A percentile compares a stretch with the other conserved stretches of the same genome.
These are phyloP conservation scores for Ferrisia virgata DNA, from an alignment of 2,888 invertebrate species.

Conservation along the genomic window DNA sequence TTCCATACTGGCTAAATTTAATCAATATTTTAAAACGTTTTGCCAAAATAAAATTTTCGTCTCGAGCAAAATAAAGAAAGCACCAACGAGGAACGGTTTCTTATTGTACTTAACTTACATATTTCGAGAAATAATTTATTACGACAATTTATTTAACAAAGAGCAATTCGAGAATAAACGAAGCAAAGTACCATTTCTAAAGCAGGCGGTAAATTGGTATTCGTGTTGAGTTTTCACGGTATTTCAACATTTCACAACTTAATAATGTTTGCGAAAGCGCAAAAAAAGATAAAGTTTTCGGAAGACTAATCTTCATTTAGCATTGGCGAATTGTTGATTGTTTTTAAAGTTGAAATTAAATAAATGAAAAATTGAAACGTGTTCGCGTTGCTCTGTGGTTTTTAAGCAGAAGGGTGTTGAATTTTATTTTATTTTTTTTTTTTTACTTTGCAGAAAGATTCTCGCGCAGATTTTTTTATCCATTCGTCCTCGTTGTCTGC, in stretches of 20 bases:
- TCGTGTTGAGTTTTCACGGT: not conserved
- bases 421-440: too few species aligned
- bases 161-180: not conserved
- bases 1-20: not conserved
- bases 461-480: too few species aligned
- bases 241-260: not conserved
- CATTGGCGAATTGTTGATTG: not conserved
- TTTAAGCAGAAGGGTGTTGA: too few species aligned
- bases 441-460: too few species aligned
- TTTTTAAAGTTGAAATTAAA: not conserved
- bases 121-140: not conserved
- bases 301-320: not conserved
- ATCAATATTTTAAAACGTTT: not conserved
- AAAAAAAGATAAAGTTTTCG: not conserved
- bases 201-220: not conserved
- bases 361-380: not conserved
- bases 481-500: too few species aligned
- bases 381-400: not conserved
- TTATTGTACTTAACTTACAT: not conserved
- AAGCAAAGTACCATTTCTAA: not conserved
- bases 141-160: not conserved
- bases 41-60: not conserved
- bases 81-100: too few species aligned
- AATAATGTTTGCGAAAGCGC: not conserved
- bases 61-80: too few species aligned